These are phyloP conservation scores for Lasius fuliginosus DNA, from an alignment of 2,888 invertebrate species.

Conservation along the genomic window DNA sequence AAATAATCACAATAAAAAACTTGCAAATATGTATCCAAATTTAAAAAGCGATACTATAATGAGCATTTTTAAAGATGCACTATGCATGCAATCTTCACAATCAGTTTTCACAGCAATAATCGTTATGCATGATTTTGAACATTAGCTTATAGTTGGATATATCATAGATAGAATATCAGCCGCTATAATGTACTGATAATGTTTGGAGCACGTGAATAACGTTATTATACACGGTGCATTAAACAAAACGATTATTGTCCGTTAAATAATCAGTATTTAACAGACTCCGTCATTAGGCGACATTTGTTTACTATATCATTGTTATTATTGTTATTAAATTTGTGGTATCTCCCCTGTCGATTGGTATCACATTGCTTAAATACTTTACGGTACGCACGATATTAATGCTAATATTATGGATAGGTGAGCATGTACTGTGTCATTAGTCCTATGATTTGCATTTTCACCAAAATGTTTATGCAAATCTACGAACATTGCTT, in stretches of 20 bases:
- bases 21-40: not conserved
- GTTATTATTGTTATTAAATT: conserved; percentile 18
- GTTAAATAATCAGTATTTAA: conserved; percentile 31
- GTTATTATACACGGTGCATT: conserved; percentile 44
- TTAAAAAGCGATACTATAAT: not conserved
- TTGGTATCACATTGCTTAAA: conserved; percentile 19
- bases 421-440: not conserved
- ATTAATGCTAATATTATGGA: conserved; percentile 14
- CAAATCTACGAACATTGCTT: conserved; percentile 12
- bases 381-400: not conserved
- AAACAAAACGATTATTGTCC: conserved; percentile 48
- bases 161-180: conserved; percentile 3
- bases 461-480: conserved; percentile 9
- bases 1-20: not conserved
- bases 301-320: conserved; percentile 14
- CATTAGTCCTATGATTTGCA: not conserved
- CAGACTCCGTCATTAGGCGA: not conserved
- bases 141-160: conserved; percentile 17
- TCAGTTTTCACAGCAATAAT: not conserved
- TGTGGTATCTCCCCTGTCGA: not conserved
- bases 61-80: not conserved
- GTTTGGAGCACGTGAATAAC: conserved; percentile 32
- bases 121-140: conserved; percentile 25
- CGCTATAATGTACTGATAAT: conserved; percentile 20
- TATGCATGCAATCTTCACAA: not conserved